Conservation (phyloP, 1,140 invertebrate genomes). For the Anagrus nilaparvatae region DNA sequence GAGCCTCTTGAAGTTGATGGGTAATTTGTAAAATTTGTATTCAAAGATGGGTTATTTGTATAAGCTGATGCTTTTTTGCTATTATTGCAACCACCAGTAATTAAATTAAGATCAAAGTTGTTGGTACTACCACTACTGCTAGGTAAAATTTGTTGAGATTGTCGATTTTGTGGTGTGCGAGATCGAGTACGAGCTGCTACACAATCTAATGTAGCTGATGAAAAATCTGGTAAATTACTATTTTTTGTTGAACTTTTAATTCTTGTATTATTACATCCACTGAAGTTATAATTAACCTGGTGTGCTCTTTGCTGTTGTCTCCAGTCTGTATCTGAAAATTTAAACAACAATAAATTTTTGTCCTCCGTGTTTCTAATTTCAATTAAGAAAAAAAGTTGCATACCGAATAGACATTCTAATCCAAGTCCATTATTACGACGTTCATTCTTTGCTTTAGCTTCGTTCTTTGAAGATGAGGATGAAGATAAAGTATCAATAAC, state of each 20-base stretch:
- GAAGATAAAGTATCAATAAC: too few relatives aligned
- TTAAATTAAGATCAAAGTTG: slow-evolving; percentile 23
- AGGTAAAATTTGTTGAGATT: slow-evolving; percentile 17
- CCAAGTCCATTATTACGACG: slow-evolving; percentile 34
- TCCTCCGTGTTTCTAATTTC: background rate
- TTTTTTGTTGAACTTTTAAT: slow-evolving; percentile 24
- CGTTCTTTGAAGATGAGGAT: slow-evolving; percentile 31
- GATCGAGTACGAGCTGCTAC: slow-evolving; percentile 39
- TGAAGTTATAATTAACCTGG: slow-evolving; percentile 25
- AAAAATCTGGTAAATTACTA: slow-evolving; percentile 27
- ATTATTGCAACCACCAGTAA: slow-evolving; percentile 22
- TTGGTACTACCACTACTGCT: slow-evolving; percentile 13
- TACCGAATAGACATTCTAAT: slow-evolving; percentile 37
- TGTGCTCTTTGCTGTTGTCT: slow-evolving; percentile 32
- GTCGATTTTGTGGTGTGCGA: slow-evolving; percentile 34
- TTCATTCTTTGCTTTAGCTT: slow-evolving; percentile 31
- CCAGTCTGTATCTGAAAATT: slow-evolving; percentile 31
- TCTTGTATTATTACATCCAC: slow-evolving; percentile 27
- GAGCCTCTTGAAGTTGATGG: slow-evolving; percentile 36
- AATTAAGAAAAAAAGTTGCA: slow-evolving; percentile 7
- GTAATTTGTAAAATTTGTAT: slow-evolving; percentile 30
- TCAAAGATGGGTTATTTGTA: slow-evolving; percentile 25
- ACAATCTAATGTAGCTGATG: slow-evolving; percentile 34
- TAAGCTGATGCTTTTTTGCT: slow-evolving; percentile 26
- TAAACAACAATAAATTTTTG: background rate